Conservation (phyloP, 2,113 vertebrate genomes). For the Atractosteus spatula region DNA sequence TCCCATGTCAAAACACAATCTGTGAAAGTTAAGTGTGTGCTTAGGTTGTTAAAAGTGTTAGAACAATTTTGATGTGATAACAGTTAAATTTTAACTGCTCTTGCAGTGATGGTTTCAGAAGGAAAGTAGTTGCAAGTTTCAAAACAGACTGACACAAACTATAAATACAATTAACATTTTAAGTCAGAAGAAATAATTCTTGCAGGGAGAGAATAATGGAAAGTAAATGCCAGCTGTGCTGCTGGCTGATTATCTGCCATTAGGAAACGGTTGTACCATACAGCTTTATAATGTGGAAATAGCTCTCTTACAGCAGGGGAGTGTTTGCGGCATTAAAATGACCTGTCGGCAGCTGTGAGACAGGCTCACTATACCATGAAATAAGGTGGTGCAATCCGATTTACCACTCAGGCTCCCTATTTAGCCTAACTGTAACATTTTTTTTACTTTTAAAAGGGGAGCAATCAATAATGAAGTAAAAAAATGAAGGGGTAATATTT, state of each 20-base stretch:
- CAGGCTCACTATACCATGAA: constrained; percentile 1
- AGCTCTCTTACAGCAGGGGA: neutral
- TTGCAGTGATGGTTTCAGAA: neutral
- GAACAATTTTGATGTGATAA: too few species aligned
- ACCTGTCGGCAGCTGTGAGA: neutral
- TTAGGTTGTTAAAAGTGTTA: too few species aligned
- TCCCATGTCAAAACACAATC: too few species aligned
- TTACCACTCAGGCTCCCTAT: neutral
- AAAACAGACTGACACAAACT: neutral
- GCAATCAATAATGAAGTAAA: neutral
- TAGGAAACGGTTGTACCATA: neutral
- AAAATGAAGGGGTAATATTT: neutral
- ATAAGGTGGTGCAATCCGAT: neutral
- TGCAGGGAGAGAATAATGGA: neutral
- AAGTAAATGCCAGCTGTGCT: neutral
- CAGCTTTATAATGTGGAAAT: neutral
- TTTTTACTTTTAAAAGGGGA: neutral
- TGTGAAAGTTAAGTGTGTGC: too few species aligned
- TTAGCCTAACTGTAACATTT: neutral
- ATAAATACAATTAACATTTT: constrained; percentile 2
- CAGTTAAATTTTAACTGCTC: too few species aligned
- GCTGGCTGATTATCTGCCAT: neutral
- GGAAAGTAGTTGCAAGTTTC: neutral
- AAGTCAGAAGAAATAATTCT: neutral
- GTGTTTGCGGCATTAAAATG: neutral